Evolutionary conservation across 2,113 vertebrate species (phyloP), one percentile per base, ranked within the genome.

Genomic region (Oncorhynchus clarkii): DNA sequence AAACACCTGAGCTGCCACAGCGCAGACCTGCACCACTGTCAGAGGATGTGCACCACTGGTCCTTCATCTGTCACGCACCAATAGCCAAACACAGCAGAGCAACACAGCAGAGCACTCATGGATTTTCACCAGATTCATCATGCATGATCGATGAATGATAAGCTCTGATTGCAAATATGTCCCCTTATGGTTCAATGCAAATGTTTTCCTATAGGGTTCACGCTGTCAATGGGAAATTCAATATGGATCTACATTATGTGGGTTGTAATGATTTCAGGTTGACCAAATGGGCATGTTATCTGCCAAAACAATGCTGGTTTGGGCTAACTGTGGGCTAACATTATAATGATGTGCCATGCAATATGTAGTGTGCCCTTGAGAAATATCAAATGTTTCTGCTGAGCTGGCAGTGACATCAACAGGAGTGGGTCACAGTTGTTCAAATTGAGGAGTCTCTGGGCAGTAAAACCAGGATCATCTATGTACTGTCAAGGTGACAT

Each of bases 71-170:
- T 54, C 70, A 71, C 16, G 48, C 70, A 54, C 45, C 48, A 71
- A 26, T 45, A 71, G 49, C 45, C 67, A 59, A 9, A 34, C 51
- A 48, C 64, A 24, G 39, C 39, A 39, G 39, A 39, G 39, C 31
- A 31, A 60, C 75, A 66, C 64, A 31, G 59, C 27, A 70, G 49
- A 72, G 22, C 73, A 60, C 73, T 7, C 27, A 70, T 72, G 34
- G 11, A 72, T 76, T 64, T 79, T 74, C 51, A 74, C 34, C 64
- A 7, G 67, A 54, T 26, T 72, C 26, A 29, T 71, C 68, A 71
- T n/a, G 20, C 79, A 82, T 83, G 81, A 80, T 24, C 57, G 60
- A 82, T 78, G 70, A 77, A 26, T 67, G 76, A 31, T 70, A 81
- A 57, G 31, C 48, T 27, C 59, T 80, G 31, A 39, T 27, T 67